A percentile compares a stretch with the other conserved stretches of the same genome.
Conservation (phyloP, 2,113 vertebrate genomes). For the Paramormyrops kingsleyae region DNA sequence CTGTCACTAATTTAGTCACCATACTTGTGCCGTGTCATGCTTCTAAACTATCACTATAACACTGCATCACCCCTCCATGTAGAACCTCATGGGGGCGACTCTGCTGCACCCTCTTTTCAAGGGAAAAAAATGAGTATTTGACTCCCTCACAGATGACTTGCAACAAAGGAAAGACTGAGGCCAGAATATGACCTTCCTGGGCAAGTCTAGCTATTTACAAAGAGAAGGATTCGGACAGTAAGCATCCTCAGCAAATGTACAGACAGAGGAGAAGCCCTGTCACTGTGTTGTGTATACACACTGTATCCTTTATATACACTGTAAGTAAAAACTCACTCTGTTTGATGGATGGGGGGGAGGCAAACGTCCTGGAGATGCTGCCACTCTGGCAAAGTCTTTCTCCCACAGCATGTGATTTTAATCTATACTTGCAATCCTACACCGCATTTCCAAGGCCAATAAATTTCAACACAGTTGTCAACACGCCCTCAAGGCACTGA, state of each 20-base stretch:
- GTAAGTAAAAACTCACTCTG: neutral
- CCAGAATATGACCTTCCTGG: neutral
- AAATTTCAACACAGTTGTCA: constrained; percentile 7
- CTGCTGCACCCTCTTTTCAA: neutral
- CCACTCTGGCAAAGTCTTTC: neutral
- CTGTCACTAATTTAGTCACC: neutral
- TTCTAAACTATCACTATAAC: neutral
- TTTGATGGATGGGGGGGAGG: neutral
- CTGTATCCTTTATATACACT: neutral
- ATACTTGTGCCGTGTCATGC: neutral
- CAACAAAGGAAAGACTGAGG: neutral
- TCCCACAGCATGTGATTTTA: constrained; percentile 1
- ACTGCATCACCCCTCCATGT: neutral
- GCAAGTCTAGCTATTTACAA: neutral
- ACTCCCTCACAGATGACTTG: neutral
- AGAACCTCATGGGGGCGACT: neutral
- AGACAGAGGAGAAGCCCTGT: neutral
- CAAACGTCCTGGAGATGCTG: neutral
- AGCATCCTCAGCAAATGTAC: neutral
- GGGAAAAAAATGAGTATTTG: neutral
- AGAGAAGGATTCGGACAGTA: neutral
- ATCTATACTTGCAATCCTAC: constrained; percentile 1
- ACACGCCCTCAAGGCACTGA: constrained; percentile 12
- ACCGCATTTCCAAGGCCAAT: neutral
- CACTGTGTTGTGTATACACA: neutral